Conservation (phyloP, 2,113 vertebrate genomes). For the Pluvianellus socialis region DNA sequence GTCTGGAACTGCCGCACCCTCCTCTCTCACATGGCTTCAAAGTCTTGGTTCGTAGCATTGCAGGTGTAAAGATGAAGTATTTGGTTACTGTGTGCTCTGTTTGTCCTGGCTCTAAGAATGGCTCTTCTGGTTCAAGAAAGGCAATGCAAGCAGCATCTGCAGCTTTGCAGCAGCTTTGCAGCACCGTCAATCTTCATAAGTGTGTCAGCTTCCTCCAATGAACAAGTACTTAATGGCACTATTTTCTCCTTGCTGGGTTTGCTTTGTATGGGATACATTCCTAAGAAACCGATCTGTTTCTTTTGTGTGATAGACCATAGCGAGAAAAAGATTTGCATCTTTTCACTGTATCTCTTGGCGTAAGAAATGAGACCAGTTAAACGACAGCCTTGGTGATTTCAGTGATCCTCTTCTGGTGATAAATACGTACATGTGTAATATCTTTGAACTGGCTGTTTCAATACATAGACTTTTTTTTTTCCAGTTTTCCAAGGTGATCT, state of each 20-base stretch:
- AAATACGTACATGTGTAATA: fast-evolving
- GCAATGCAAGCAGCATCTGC: not conserved
- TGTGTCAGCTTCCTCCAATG: not conserved
- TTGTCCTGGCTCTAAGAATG: not conserved
- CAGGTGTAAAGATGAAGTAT: conserved; percentile 11
- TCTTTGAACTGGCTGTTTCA: not conserved
- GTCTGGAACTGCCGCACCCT: not conserved
- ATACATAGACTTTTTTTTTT: not conserved
- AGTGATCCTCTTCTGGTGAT: not conserved
- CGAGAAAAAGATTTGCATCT: not conserved
- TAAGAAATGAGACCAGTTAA: not conserved
- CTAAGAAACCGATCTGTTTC: not conserved
- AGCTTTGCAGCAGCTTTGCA: not conserved
- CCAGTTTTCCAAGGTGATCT: not conserved
- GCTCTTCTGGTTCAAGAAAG: not conserved
- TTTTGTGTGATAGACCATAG: not conserved
- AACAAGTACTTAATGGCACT: not conserved
- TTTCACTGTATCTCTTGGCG: not conserved
- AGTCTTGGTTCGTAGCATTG: not conserved
- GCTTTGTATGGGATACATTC: not conserved
- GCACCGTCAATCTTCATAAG: not conserved
- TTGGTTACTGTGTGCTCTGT: not conserved
- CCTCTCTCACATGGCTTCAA: not conserved
- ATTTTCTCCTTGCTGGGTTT: not conserved
- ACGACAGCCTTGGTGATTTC: not conserved